These are phyloP conservation scores for Phasianus colchicus DNA, from an alignment of 2,113 vertebrate species.

Conservation along the genomic window DNA sequence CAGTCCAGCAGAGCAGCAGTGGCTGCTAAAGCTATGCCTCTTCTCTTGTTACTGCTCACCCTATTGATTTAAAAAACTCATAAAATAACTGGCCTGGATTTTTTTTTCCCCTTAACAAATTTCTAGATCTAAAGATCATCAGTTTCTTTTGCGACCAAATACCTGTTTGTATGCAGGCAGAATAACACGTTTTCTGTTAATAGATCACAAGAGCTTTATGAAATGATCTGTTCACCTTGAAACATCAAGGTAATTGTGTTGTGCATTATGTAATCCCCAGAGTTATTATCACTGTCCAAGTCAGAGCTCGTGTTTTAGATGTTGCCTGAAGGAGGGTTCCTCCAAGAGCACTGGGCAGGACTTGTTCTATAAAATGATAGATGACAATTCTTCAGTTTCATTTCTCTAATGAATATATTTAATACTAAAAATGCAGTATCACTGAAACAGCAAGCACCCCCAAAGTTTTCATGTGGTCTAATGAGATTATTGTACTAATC, in stretches of 20 bases:
- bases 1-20: not conserved
- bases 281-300: not conserved
- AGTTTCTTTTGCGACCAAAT: not conserved
- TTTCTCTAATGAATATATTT: not conserved
- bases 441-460: not conserved
- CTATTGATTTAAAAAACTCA: not conserved
- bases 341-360: not conserved
- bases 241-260: not conserved
- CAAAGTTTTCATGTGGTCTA: not conserved
- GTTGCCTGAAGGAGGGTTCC: not conserved
- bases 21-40: not conserved
- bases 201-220: not conserved
- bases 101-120: not conserved
- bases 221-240: not conserved
- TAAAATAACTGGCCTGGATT: not conserved
- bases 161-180: not conserved
- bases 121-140: not conserved
- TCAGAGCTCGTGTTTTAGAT: not conserved
- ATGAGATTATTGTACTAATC: not conserved
- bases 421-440: not conserved
- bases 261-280: not conserved
- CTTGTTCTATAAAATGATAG: not conserved
- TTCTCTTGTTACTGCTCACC: not conserved
- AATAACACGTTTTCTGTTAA: not conserved
- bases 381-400: not conserved